Evolutionary conservation across 2,888 invertebrate species (phyloP), one percentile per base, ranked within the genome.

Genomic region (Nineta flava): DNA sequence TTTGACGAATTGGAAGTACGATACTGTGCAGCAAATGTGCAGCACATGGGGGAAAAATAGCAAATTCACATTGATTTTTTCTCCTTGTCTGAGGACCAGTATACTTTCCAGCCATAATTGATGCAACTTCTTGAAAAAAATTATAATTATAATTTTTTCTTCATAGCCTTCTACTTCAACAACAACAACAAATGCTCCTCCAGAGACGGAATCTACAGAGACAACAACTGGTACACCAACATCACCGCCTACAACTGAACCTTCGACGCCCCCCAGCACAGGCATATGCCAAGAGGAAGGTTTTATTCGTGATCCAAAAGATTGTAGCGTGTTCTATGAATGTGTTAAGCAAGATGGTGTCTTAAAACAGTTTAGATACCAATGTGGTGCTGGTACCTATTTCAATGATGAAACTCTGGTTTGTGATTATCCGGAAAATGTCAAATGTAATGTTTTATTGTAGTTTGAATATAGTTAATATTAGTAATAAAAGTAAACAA

Each of bases 301-400:
- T 13, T 58, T 53, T 26, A 50, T 57, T 1, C 49, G 58, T 5
- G 58, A 62, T 47, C 49, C 53, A 2, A 17, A 52, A 0, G 55
- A 57, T 43, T 61, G 60, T 46, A 15, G 48, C 2, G 51, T 50
- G 9, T 63, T 61, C 50, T 60, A 60, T 43, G 41, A 53, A 4
- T 63, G 62, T 46, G 12, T 46, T 5, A n/a, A 12, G 1, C 15
- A 17, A 32, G 10, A 26, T 12, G 46, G 42, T 10, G 42, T 42
- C n/a, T 48, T 48, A 9, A 15, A 42, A 17, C 17, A n/a, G 31
- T 40, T 13, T 13, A 35, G 26, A 12, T 57, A 55, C 16, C 9
- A 15, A 1, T 61, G 61, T 13, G 15, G 54, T 5, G 16, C 6
- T 5, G 57, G 55, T 26, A 47, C 54, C 7, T 52, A 13, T 13